Percentiles rank a stretch among this genome's conserved stretches.
These are phyloP conservation scores for Caradrina clavipalpis DNA, from an alignment of 2,888 invertebrate genomes.

Conservation along the genomic window DNA sequence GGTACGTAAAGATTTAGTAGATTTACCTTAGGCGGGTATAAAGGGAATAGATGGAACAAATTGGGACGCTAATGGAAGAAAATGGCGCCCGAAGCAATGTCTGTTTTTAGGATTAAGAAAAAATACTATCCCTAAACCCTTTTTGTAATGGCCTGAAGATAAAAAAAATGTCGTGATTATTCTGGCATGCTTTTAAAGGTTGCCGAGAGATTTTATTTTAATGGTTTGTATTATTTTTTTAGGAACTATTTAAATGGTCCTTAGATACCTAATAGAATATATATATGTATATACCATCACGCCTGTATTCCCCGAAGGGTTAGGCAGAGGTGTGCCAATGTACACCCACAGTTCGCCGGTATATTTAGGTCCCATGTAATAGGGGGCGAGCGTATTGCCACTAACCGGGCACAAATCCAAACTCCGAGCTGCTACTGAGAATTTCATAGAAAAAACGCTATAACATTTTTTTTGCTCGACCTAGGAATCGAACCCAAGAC, in stretches of 20 bases:
- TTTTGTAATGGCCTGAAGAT: slow-evolving; percentile 6
- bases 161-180: background rate
- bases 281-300: too few relatives aligned
- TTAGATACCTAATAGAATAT: too few relatives aligned
- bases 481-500: too few relatives aligned
- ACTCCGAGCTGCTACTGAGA: too few relatives aligned
- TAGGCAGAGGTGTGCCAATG: too few relatives aligned
- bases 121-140: slow-evolving; percentile 7
- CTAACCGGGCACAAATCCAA: too few relatives aligned
- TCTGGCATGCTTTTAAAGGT: background rate
- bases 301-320: too few relatives aligned
- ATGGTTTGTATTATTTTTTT: background rate
- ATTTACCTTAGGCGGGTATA: slow-evolving; percentile 18
- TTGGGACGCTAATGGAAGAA: slow-evolving; percentile 36
- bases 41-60: slow-evolving; percentile 39
- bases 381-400: too few relatives aligned
- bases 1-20: slow-evolving; percentile 25
- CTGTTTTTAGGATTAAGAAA: slow-evolving; percentile 18
- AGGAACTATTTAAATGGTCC: background rate
- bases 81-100: slow-evolving; percentile 36
- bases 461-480: too few relatives aligned
- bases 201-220: background rate
- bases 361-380: too few relatives aligned
- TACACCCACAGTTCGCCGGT: too few relatives aligned
- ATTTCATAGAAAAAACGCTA: too few relatives aligned